Conservation (phyloP, 2,797 vertebrate genomes). For the Telmatherina bonti region DNA sequence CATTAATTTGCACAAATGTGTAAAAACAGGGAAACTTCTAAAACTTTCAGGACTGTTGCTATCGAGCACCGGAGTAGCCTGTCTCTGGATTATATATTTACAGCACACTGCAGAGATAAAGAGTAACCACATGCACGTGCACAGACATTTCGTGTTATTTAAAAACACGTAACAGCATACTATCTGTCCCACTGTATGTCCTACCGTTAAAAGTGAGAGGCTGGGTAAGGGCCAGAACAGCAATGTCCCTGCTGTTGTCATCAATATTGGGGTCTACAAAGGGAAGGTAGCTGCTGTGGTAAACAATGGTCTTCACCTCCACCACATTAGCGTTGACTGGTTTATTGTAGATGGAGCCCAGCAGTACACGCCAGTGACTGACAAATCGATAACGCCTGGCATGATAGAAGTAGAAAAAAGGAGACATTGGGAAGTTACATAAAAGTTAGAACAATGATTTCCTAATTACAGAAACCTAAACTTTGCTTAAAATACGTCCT, state of each 20-base stretch:
- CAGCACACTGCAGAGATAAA: too few species aligned
- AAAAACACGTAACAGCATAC: not conserved
- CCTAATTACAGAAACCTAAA: not conserved
- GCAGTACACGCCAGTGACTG: constrained; percentile 88
- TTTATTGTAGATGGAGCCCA: constrained; percentile 88
- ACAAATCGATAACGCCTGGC: constrained; percentile 86
- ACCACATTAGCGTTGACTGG: constrained; percentile 82
- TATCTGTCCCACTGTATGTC: constrained; percentile 12
- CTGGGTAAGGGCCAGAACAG: constrained; percentile 86
- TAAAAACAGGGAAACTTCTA: too few species aligned
- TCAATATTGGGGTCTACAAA: constrained; percentile 90
- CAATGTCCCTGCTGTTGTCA: constrained; percentile 93
- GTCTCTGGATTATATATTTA: too few species aligned
- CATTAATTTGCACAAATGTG: too few species aligned
- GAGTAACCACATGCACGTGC: not conserved
- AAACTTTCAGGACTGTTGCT: too few species aligned
- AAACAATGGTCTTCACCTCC: constrained; percentile 88
- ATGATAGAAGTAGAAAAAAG: not conserved
- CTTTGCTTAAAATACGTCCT: not conserved
- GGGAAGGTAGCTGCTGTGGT: constrained; percentile 91
- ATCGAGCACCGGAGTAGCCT: too few species aligned
- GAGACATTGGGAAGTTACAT: not conserved
- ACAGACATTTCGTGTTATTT: not conserved
- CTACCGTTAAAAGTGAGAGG: constrained; percentile 88
- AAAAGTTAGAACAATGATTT: not conserved